Evolutionary conservation across 2,797 vertebrate genomes (phyloP).

Genomic region (Platyrinchus mystaceus): DNA sequence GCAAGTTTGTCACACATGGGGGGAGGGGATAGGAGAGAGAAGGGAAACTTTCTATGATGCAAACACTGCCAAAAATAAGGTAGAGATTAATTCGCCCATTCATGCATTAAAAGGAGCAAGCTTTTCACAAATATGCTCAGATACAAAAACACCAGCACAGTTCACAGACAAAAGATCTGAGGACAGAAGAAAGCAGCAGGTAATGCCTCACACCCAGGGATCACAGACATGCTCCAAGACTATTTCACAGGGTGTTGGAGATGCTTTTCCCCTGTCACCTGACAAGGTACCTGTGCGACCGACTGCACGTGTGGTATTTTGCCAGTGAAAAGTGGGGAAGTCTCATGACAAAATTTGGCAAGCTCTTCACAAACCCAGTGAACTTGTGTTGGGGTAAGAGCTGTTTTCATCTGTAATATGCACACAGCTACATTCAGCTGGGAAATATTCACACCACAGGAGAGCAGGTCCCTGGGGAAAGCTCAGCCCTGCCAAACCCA

Average conservation of each 20-base stretch:
- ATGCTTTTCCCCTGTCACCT: neutral
- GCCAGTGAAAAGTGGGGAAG: neutral
- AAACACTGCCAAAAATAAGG: slow-evolving; percentile 17
- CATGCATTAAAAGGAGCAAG: neutral
- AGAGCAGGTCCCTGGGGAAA: neutral
- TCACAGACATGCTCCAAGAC: accelerated
- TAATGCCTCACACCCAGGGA: neutral
- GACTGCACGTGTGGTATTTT: accelerated
- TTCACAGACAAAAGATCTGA: neutral
- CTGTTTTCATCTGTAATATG: neutral
- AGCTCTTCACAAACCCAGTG: neutral
- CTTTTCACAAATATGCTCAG: neutral
- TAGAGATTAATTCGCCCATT: neutral
- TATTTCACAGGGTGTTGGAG: neutral
- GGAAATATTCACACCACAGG: neutral
- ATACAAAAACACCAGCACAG: neutral
- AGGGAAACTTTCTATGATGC: neutral
- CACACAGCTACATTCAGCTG: neutral
- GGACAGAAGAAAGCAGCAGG: neutral
- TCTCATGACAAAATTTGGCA: neutral
- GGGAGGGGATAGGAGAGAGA: neutral
- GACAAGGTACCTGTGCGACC: accelerated
- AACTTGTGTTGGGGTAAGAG: neutral
- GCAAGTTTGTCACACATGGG: accelerated
- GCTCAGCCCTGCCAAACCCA: neutral